Evolutionary conservation across 2,797 vertebrate genomes (phyloP).

Genomic region (Sitta carolinensis): DNA sequence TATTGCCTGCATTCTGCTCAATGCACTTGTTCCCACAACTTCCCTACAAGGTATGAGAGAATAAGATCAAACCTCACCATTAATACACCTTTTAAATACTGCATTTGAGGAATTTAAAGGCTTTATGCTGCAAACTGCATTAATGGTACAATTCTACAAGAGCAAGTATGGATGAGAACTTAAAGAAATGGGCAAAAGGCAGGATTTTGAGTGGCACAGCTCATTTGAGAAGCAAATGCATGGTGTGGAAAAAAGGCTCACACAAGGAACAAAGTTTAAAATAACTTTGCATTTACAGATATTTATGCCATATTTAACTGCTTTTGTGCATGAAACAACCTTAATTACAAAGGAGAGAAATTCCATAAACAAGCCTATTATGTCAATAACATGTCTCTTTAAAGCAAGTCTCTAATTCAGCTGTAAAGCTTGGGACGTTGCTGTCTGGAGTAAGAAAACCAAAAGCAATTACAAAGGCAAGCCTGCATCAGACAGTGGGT

Average conservation of each 20-base stretch:
- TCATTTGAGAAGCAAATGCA: slow-evolving; percentile 15
- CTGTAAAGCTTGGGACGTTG: slow-evolving; percentile 9
- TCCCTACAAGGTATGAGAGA: not conserved
- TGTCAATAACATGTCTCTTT: slow-evolving; percentile 48
- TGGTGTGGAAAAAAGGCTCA: not conserved
- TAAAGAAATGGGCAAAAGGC: not conserved
- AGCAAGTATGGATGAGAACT: not conserved
- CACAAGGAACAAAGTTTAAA: not conserved
- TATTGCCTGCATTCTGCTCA: slow-evolving; percentile 16
- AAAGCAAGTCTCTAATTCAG: slow-evolving; percentile 65
- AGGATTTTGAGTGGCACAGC: not conserved
- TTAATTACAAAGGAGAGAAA: slow-evolving; percentile 48
- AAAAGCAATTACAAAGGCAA: slow-evolving; percentile 64
- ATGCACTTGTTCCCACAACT: not conserved
- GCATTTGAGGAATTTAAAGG: not conserved
- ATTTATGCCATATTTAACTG: slow-evolving; percentile 37
- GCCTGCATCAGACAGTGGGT: not conserved
- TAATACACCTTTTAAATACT: not conserved
- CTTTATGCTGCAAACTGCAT: not conserved
- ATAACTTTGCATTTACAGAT: slow-evolving; percentile 9
- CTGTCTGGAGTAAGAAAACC: slow-evolving; percentile 44
- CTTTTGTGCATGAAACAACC: slow-evolving; percentile 27
- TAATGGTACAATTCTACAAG: not conserved
- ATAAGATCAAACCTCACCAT: not conserved
- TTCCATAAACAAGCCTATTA: slow-evolving; percentile 46